These are phyloP conservation scores for Ophiodon elongatus DNA, from an alignment of 2,113 vertebrate species.

Conservation along the genomic window DNA sequence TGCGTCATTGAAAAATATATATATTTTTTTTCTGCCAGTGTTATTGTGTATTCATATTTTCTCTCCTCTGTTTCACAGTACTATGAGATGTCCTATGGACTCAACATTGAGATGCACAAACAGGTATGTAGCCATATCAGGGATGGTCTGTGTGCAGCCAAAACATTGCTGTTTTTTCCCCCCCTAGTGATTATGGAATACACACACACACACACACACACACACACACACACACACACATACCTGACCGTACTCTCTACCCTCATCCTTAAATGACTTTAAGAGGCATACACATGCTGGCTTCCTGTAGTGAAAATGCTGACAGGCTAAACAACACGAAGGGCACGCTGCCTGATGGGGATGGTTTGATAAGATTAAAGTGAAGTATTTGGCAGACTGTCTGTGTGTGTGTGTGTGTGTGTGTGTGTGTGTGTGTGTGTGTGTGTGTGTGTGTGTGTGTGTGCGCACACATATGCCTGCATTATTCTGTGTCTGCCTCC, in stretches of 20 bases:
- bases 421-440: conserved; percentile 6
- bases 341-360: conserved; percentile 77
- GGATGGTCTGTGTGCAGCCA: conserved; percentile 59
- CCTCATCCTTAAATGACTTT: conserved; percentile 70
- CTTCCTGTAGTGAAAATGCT: conserved; percentile 79
- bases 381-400: conserved; percentile 79
- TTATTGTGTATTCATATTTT: conserved; percentile 21
- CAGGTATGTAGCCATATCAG: conserved; percentile 88
- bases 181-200: conserved; percentile 43
- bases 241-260: conserved; percentile 71
- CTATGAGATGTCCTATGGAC: conserved; percentile 95
- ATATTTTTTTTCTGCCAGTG: neutral
- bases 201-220: conserved; percentile 6
- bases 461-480: conserved; percentile 14
- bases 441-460: neutral
- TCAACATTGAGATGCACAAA: conserved; percentile 98
- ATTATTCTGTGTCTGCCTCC: conserved; percentile 46
- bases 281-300: conserved; percentile 55
- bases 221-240: conserved; percentile 40
- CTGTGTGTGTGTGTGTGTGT: conserved; percentile 37
- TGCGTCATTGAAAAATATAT: neutral
- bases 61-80: conserved; percentile 84
- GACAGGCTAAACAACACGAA: conserved; percentile 79
- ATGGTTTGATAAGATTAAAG: conserved; percentile 85
- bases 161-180: conserved; percentile 37